Conservation (phyloP, 1,140 invertebrate species). For the Procambarus clarkii region DNA sequence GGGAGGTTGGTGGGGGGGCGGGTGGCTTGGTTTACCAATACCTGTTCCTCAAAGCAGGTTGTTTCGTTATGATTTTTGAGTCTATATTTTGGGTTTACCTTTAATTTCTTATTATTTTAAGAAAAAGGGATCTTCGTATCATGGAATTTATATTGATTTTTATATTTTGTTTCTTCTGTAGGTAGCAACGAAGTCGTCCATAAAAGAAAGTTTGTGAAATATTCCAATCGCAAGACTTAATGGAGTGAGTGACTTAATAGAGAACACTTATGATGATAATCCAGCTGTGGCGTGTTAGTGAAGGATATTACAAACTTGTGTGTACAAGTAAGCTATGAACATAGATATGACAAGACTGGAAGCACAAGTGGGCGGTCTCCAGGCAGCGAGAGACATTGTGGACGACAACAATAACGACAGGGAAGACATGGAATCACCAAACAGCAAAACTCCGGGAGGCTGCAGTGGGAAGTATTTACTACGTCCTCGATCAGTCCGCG, state of each 20-base stretch:
- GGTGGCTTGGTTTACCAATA: no score
- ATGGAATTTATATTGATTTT: no score
- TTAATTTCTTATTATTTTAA: no score
- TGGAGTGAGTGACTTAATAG: background rate
- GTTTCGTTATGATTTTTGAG: no score
- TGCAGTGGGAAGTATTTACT: conserved; percentile 48
- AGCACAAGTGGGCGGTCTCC: background rate
- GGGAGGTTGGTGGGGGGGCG: background rate
- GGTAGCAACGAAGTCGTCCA: background rate
- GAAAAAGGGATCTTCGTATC: no score
- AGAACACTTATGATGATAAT: background rate
- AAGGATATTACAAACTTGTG: background rate
- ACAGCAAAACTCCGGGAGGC: background rate
- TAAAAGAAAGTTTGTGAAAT: background rate
- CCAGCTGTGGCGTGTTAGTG: background rate
- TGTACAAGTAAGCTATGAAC: background rate
- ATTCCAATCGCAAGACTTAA: background rate
- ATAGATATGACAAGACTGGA: conserved; percentile 21
- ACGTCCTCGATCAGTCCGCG: conserved; percentile 36
- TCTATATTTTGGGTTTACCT: no score
- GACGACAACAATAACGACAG: conserved; percentile 31
- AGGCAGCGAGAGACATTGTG: background rate
- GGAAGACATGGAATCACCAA: background rate
- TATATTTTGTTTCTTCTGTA: background rate
- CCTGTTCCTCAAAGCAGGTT: no score